Evolutionary conservation across 2,113 vertebrate species (phyloP).

Genomic region (Arothron firmamentum): DNA sequence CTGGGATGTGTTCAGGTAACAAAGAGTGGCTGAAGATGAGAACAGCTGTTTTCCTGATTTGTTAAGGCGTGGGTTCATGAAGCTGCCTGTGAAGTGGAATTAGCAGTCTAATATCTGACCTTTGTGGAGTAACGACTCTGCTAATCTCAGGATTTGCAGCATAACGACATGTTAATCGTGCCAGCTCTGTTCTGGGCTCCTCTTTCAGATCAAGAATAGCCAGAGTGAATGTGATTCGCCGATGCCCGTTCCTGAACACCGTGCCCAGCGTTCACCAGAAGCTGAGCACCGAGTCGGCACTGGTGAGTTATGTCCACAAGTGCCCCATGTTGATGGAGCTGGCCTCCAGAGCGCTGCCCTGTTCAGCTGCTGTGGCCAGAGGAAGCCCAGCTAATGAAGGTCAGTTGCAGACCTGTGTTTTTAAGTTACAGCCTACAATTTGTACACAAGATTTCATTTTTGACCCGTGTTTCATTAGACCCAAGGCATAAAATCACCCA

Average conservation of each 20-base stretch:
- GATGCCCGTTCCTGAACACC: slow-evolving; percentile 85
- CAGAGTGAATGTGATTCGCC: slow-evolving; percentile 82
- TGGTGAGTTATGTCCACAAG: slow-evolving; percentile 82
- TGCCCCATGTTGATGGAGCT: slow-evolving; percentile 89
- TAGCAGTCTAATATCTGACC: background rate
- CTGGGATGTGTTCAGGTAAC: slow-evolving; percentile 49
- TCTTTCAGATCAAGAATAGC: slow-evolving; percentile 16
- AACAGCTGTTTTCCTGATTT: too few species aligned
- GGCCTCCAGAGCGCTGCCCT: slow-evolving; percentile 73
- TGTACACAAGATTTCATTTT: background rate
- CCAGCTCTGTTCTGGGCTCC: background rate
- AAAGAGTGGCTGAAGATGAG: background rate
- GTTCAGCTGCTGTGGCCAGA: slow-evolving; percentile 69
- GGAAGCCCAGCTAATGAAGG: slow-evolving; percentile 64
- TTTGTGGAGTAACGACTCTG: background rate
- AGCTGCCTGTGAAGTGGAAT: background rate
- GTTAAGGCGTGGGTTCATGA: background rate
- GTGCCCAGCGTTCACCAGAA: slow-evolving; percentile 83
- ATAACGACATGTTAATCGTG: background rate
- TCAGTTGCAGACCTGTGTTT: slow-evolving; percentile 54
- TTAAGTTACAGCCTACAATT: background rate
- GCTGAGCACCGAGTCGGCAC: slow-evolving; percentile 78
- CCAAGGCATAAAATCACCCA: slow-evolving; percentile 29
- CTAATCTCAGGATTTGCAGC: background rate
- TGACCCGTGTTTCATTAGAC: slow-evolving; percentile 7